Evolutionary conservation across 2,888 invertebrate species (phyloP).

Genomic region (Stenurella melanura): DNA sequence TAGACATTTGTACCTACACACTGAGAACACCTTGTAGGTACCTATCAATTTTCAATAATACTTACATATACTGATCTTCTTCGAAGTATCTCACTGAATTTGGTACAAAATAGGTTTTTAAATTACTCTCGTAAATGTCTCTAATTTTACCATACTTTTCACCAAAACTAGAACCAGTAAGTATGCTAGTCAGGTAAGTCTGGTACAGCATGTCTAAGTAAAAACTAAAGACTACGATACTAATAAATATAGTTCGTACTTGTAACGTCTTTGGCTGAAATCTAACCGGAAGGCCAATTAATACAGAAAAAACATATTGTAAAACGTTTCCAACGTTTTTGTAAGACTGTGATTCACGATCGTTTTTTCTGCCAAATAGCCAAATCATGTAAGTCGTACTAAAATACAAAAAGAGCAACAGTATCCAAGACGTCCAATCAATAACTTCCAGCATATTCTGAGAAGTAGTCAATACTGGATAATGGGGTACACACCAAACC

Average conservation of each 20-base stretch:
- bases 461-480: neutral
- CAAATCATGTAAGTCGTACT: neutral
- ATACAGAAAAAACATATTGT: slow-evolving; percentile 25
- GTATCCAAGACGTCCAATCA: neutral
- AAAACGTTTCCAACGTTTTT: neutral
- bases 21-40: too few species aligned
- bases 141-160: neutral
- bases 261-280: neutral
- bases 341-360: neutral
- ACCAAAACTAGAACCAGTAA: neutral
- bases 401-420: slow-evolving; percentile 8
- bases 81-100: slow-evolving; percentile 13
- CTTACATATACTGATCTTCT: neutral
- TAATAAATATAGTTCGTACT: slow-evolving; percentile 14
- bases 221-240: slow-evolving; percentile 19
- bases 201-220: slow-evolving; percentile 16
- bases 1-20: too few species aligned
- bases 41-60: neutral
- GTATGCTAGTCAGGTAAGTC: slow-evolving; percentile 28
- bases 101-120: slow-evolving; percentile 26
- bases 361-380: neutral
- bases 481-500: slow-evolving; percentile 23
- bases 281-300: slow-evolving; percentile 4
- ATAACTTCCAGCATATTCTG: slow-evolving; percentile 8
- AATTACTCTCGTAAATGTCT: slow-evolving; percentile 17